Percentiles rank a stretch among this genome's conserved stretches.
Conservation (phyloP, 2,797 vertebrate species). For the Spondyliosoma cantharus region DNA sequence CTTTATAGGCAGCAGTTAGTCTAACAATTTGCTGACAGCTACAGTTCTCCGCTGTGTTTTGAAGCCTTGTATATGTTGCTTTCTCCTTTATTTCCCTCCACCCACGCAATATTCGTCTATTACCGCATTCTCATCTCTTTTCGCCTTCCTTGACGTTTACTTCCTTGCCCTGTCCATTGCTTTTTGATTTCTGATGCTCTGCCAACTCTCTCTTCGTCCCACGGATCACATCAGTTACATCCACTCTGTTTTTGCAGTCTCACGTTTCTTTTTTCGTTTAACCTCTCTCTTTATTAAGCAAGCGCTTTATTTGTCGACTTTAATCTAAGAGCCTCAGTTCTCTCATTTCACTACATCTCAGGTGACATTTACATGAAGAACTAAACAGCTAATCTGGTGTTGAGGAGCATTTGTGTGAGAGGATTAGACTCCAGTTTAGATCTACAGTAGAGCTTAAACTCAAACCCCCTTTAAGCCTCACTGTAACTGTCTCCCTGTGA, state of each 20-base stretch:
- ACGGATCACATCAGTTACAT: neutral
- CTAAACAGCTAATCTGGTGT: constrained; percentile 10
- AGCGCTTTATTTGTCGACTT: constrained; percentile 1
- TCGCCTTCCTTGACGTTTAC: neutral
- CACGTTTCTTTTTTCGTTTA: neutral
- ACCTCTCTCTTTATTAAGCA: neutral
- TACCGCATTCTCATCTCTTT: constrained; percentile 3
- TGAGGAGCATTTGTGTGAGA: constrained; percentile 4
- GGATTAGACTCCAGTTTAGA: constrained; percentile 15
- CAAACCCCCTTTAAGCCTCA: neutral
- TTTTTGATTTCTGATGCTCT: neutral
- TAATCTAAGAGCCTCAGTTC: neutral
- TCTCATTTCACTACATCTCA: constrained; percentile 10
- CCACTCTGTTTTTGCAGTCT: neutral
- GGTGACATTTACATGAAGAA: neutral
- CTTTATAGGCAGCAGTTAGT: constrained; percentile 74
- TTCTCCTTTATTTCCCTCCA: constrained; percentile 45
- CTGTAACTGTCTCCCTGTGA: constrained; percentile 34
- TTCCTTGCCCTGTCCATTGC: constrained; percentile 11
- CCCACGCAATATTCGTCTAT: constrained; percentile 20
- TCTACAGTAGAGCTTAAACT: neutral
- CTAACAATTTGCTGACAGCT: constrained; percentile 70
- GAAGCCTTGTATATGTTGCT: constrained; percentile 49
- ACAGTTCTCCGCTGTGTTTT: constrained; percentile 62
- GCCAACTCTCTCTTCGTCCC: neutral